A percentile compares a stretch with the other conserved stretches of the same genome.
Evolutionary conservation across 1,140 invertebrate genomes (phyloP).

Genomic region (Agraylea sexmaculata): DNA sequence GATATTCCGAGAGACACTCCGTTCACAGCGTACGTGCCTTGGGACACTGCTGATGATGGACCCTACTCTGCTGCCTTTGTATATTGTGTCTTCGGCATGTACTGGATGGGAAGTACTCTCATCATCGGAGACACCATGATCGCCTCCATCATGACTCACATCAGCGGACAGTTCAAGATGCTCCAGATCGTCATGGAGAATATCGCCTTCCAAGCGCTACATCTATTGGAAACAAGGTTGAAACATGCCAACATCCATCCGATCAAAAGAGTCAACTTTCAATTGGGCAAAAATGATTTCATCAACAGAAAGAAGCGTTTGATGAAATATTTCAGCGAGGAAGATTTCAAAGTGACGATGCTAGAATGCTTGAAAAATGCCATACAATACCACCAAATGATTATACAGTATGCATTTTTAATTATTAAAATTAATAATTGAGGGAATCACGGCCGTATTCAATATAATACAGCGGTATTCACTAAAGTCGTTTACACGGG

Average conservation of each 20-base stretch:
- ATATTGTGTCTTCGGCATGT: constrained; percentile 13
- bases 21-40: constrained; percentile 16
- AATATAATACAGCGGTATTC: too few species aligned
- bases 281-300: too few species aligned
- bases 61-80: constrained; percentile 10
- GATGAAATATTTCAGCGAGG: constrained; percentile 12
- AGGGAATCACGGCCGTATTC: too few species aligned
- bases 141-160: constrained; percentile 17
- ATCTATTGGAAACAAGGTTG: constrained; percentile 8
- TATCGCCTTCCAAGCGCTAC: constrained; percentile 8
- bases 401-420: constrained; percentile 14
- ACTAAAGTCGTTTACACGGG: too few species aligned
- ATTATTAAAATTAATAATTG: too few species aligned
- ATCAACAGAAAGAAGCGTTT: constrained; percentile 6
- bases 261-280: too few species aligned
- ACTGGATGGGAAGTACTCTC: constrained; percentile 13
- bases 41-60: constrained; percentile 10
- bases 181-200: constrained; percentile 13
- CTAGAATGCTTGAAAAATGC: constrained; percentile 14
- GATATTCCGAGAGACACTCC: constrained; percentile 14
- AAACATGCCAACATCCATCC: too few species aligned
- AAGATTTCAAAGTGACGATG: constrained; percentile 14
- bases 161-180: constrained; percentile 17
- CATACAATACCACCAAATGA: constrained; percentile 16
- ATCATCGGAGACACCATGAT: constrained; percentile 18